phyloP scores from a whole-genome alignment of 2,888 invertebrate species.

The Tiphia femorata region DNA sequence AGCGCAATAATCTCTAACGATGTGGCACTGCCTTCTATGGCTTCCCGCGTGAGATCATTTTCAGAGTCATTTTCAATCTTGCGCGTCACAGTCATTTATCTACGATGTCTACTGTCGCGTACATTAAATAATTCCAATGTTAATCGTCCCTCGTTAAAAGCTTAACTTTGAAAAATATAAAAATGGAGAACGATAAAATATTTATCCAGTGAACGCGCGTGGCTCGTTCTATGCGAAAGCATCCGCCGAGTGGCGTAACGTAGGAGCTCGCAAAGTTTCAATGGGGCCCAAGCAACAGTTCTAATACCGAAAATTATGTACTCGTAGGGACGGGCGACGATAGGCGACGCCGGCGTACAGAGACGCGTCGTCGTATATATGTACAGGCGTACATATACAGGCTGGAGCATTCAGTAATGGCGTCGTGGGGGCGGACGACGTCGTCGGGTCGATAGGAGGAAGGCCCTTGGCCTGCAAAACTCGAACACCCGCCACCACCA shows the following conservation, averaged over 20 bases:
- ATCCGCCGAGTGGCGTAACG: neutral
- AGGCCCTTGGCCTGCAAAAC: constrained; percentile 40
- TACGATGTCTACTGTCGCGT: too few relatives aligned
- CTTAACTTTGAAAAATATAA: neutral
- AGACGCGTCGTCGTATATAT: constrained; percentile 9
- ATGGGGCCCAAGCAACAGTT: constrained; percentile 42
- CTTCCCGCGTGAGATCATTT: too few relatives aligned
- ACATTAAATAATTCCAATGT: too few relatives aligned
- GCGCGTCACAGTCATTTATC: too few relatives aligned
- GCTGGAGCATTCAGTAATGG: constrained; percentile 43
- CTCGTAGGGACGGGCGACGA: constrained; percentile 30
- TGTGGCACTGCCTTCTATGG: too few relatives aligned
- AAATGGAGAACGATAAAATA: too few relatives aligned
- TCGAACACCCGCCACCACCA: constrained; percentile 31
- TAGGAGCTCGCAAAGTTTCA: too few relatives aligned
- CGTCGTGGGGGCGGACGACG: constrained; percentile 56
- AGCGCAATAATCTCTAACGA: too few relatives aligned
- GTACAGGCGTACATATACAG: neutral
- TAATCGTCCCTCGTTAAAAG: neutral
- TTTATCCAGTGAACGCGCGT: neutral
- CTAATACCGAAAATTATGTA: constrained; percentile 48
- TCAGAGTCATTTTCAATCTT: too few relatives aligned
- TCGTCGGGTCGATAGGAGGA: constrained; percentile 62
- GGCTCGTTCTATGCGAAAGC: neutral
- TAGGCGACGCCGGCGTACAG: constrained; percentile 23